Percentiles rank a stretch among this genome's conserved stretches.
Evolutionary conservation across 2,113 vertebrate genomes (phyloP).

Genomic region (Phrynosoma platyrhinos): DNA sequence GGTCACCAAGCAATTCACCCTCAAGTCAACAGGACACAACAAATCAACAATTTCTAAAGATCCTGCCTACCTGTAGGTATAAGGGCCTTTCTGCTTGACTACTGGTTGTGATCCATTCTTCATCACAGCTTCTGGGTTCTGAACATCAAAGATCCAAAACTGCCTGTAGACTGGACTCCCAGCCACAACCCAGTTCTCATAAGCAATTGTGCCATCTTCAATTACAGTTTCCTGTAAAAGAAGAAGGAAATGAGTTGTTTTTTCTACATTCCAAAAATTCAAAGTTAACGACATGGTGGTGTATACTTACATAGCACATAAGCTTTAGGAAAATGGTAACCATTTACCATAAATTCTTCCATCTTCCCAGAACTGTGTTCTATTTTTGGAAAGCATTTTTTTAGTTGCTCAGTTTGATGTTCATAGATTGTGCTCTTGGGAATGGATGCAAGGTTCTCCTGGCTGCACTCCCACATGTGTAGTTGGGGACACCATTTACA

Average conservation of each 20-base stretch:
- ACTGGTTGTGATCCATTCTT: slow-evolving; percentile 73
- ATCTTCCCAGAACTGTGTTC: not conserved
- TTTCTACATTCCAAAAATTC: not conserved
- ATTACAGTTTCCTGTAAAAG: slow-evolving; percentile 86
- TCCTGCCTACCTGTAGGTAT: slow-evolving; percentile 87
- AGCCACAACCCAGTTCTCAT: slow-evolving; percentile 85
- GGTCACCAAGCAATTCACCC: not conserved
- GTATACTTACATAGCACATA: not conserved
- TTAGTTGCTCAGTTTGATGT: not conserved
- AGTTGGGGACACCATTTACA: no score
- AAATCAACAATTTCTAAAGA: not conserved
- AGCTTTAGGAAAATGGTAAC: not conserved
- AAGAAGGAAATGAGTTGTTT: not conserved
- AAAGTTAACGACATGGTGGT: not conserved
- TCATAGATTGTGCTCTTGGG: no score
- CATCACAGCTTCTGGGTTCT: slow-evolving; percentile 83
- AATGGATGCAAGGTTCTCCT: no score
- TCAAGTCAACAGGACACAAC: not conserved
- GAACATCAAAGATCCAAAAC: slow-evolving; percentile 92
- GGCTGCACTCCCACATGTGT: no score
- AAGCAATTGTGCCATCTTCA: slow-evolving; percentile 87
- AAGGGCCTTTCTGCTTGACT: slow-evolving; percentile 89
- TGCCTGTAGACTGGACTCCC: slow-evolving; percentile 86
- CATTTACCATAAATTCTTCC: not conserved
- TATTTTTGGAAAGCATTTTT: not conserved